Conservation (phyloP, 1,140 invertebrate species). For the Caenorhabditis inopinata region DNA sequence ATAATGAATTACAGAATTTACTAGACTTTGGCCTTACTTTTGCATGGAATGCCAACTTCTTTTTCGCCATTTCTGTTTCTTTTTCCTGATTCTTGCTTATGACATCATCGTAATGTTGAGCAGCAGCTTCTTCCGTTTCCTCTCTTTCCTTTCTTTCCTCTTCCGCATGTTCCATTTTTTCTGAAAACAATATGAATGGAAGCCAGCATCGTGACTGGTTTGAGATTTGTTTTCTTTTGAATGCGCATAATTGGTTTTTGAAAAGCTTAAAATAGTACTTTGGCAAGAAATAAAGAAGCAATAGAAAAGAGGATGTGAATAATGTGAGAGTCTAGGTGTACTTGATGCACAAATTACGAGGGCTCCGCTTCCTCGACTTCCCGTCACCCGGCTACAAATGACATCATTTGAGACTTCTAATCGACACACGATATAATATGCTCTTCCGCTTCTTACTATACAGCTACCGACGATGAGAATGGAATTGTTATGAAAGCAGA, state of each 20-base stretch:
- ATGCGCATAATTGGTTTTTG: not conserved
- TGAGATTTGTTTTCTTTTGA: not conserved
- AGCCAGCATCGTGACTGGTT: not conserved
- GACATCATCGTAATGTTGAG: slow-evolving; percentile 13
- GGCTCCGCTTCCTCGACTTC: not conserved
- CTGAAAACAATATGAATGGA: not conserved
- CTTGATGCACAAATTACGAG: slow-evolving; percentile 32
- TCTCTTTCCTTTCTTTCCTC: not conserved
- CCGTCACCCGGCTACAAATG: slow-evolving; percentile 25
- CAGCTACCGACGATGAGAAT: no score
- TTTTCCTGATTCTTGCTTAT: not conserved
- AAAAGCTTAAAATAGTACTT: not conserved
- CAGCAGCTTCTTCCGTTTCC: not conserved
- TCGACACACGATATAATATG: not conserved
- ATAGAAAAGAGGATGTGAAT: slow-evolving; percentile 31
- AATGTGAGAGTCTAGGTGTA: slow-evolving; percentile 12
- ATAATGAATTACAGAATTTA: no score
- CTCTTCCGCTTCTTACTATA: no score
- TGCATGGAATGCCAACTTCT: slow-evolving; percentile 17
- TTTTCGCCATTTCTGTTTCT: not conserved
- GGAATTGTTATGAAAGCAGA: no score
- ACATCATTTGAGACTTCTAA: not conserved
- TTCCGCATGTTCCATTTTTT: not conserved
- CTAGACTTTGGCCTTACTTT: not conserved
- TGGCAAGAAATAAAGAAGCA: not conserved